Evolutionary conservation across 2,797 vertebrate genomes (phyloP).

Genomic region (Gobio occitaniae): DNA sequence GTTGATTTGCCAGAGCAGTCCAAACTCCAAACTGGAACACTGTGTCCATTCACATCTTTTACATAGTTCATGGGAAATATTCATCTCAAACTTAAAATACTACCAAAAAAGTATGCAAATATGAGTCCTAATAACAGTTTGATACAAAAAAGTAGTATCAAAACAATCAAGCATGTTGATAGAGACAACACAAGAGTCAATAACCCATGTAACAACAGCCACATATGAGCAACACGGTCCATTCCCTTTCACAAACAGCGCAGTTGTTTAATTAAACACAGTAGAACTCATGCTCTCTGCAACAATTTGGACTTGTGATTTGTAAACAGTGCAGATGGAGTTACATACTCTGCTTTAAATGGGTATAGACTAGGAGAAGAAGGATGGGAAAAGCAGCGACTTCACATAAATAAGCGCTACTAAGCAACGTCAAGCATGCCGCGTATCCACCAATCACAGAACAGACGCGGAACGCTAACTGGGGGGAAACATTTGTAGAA

Average conservation of each 20-base stretch:
- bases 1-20: background rate
- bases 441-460: slow-evolving; percentile 2
- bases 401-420: slow-evolving; percentile 27
- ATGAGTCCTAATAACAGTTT: background rate
- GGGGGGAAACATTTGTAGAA: background rate
- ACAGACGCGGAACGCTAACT: background rate
- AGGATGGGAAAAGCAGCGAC: background rate
- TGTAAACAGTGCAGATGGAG: slow-evolving; percentile 34
- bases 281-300: background rate
- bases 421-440: background rate
- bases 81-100: background rate
- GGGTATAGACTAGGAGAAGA: slow-evolving; percentile 28
- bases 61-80: background rate
- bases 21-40: background rate
- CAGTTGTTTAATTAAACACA: slow-evolving; percentile 44
- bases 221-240: background rate
- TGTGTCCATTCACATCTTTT: background rate
- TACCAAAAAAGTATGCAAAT: background rate
- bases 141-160: background rate
- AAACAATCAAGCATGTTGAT: background rate
- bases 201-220: background rate
- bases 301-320: slow-evolving; percentile 28
- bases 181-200: background rate
- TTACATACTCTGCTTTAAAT: slow-evolving; percentile 44
- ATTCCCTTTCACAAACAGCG: slow-evolving; percentile 21